Base-by-base conservation (phyloP, 2,113 vertebrate species). In the Rhinichthys klamathensis region DNA sequence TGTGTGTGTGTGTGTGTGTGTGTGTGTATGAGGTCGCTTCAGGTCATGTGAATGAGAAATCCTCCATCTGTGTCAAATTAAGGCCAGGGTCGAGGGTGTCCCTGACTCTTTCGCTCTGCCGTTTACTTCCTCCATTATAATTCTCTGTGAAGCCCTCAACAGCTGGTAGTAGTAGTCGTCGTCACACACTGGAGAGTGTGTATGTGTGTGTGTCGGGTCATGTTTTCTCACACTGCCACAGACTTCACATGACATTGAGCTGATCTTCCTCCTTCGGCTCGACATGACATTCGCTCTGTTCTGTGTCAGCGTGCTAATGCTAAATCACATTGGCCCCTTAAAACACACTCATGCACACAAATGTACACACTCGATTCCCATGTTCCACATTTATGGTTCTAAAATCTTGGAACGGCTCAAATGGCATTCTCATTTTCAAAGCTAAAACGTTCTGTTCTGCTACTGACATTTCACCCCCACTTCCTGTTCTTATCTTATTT, bases 41-140 rank as follows among this genome's bases (percentile, higher is more conserved):
- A 90, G 92, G 90, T 93, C 92, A 91, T 92, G 89, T 91, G 90
- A 95, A 94, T 92, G 60, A 91, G 85, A 83, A 90, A 87, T 91
- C 73, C 23, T 89, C 91, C 92, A 91, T 94, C 92, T 96, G 93
- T 88, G 90, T 88, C 89, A 92, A 84, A 93, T 93, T 91, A 94
- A 44, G 85, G 87, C 87, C 58, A 67, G 49, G 35, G 85, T 58
- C 67, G 63, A 58, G 70, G 69, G 65, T 8, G 63, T 82, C 27
- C 44, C 80, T 54, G 61, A 72, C 51, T 72, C 60, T 80, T 60
- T 63, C 56, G 21, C 35, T 56, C 35, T 6, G 35, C 51, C 25
- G 8, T 63, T 25, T 46, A 44, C 38, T 61, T 41, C 58, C 82
- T 72, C 35, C 51, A 32, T 32, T 63, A 84, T 82, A 72, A 30